Evolutionary conservation across 1,140 invertebrate species (phyloP).

Genomic region (Megalonaias nervosa): DNA sequence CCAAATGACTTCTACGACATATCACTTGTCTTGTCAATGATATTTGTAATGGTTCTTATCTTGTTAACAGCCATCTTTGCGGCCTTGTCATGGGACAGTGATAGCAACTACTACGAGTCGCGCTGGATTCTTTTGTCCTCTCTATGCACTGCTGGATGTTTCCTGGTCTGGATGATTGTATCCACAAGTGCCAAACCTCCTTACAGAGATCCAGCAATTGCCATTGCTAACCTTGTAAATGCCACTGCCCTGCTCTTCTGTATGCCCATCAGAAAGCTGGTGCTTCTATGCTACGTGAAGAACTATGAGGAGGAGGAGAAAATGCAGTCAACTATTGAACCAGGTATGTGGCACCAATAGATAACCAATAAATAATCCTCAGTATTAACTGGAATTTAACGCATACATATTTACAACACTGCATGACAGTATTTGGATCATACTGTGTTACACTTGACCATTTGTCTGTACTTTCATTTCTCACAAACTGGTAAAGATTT

Average conservation of each 20-base stretch:
- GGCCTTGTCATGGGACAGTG: slow-evolving; percentile 69
- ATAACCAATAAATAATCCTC: neutral
- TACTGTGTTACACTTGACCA: no score
- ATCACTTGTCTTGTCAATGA: slow-evolving; percentile 71
- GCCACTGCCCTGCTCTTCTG: slow-evolving; percentile 66
- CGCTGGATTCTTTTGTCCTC: slow-evolving; percentile 71
- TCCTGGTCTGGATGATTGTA: slow-evolving; percentile 72
- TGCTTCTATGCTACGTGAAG: slow-evolving; percentile 57
- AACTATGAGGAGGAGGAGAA: slow-evolving; percentile 43
- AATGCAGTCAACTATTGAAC: slow-evolving; percentile 20
- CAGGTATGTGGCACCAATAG: slow-evolving; percentile 17
- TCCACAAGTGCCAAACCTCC: slow-evolving; percentile 65
- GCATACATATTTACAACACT: neutral
- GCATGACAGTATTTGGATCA: neutral
- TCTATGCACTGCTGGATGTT: slow-evolving; percentile 65
- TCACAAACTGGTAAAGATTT: no score
- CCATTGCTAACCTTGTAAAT: slow-evolving; percentile 70
- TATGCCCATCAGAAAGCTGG: slow-evolving; percentile 69
- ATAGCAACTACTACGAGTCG: slow-evolving; percentile 70
- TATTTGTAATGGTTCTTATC: slow-evolving; percentile 72
- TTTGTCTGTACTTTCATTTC: no score
- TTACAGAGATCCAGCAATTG: slow-evolving; percentile 64
- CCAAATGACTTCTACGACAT: slow-evolving; percentile 67
- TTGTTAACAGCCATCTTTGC: slow-evolving; percentile 70
- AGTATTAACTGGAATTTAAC: neutral